These are phyloP conservation scores for Diuraphis noxia DNA, from an alignment of 1,140 invertebrate species.

Conservation along the genomic window DNA sequence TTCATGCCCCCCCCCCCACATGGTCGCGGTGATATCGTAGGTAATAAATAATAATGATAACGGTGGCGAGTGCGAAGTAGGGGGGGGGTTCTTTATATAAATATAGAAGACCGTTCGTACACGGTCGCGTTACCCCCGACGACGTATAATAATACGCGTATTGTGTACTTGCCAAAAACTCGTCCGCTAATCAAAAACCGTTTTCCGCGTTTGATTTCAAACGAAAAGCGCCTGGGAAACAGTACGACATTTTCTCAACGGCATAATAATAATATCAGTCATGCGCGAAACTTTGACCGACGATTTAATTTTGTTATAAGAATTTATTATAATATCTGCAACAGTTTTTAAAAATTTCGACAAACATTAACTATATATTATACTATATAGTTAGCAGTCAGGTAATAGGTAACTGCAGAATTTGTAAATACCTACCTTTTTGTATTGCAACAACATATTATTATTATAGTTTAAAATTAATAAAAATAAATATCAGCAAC, in stretches of 20 bases:
- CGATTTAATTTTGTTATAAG: neutral
- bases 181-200: neutral
- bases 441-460: no score
- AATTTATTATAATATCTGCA: neutral
- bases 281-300: no score
- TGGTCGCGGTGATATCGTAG: neutral
- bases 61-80: fast-evolving
- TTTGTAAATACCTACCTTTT: no score
- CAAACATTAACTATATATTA: no score
- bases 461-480: no score
- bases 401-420: no score
- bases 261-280: no score
- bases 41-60: neutral
- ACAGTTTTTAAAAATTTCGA: no score
- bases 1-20: no score
- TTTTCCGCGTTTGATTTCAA: neutral
- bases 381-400: no score
- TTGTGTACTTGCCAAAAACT: neutral
- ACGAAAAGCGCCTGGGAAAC: neutral
- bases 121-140: neutral
- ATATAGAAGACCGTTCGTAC: neutral
- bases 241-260: neutral
- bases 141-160: no score
- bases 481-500: no score
- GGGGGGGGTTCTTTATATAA: neutral